phyloP scores from a whole-genome alignment of 2,113 vertebrate species.

The Enhydra lutris region DNA sequence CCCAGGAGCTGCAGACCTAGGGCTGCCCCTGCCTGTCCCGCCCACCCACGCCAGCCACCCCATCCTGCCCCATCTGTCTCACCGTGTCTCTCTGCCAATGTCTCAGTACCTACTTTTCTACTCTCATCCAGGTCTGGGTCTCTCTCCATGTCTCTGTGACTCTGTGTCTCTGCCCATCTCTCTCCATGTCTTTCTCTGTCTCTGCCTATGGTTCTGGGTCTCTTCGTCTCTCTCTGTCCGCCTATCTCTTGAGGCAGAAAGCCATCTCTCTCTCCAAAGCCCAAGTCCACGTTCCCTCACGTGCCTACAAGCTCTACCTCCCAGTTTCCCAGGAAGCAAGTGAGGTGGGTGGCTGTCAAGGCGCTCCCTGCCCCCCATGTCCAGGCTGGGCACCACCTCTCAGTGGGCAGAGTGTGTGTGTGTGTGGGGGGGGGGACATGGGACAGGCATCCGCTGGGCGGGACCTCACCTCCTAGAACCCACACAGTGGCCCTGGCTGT shows the following conservation, averaged over 20 bases:
- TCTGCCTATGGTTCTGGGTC: not conserved
- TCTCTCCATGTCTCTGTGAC: not conserved
- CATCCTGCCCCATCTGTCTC: not conserved
- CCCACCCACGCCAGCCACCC: not conserved
- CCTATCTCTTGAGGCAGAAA: not conserved
- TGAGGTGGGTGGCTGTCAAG: accelerated
- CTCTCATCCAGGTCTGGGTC: not conserved
- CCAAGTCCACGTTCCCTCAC: not conserved
- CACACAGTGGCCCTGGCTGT: not conserved
- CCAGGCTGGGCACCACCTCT: not conserved
- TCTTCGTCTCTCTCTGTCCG: not conserved
- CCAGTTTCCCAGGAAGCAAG: not conserved
- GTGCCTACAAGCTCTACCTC: not conserved
- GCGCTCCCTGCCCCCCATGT: not conserved
- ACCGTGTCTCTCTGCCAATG: not conserved
- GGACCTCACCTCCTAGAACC: not conserved
- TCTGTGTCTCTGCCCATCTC: not conserved
- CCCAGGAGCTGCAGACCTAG: not conserved
- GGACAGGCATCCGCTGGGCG: not conserved
- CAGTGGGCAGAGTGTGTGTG: not conserved
- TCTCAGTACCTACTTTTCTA: not conserved
- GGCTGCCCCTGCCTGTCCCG: too few relatives aligned
- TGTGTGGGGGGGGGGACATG: accelerated
- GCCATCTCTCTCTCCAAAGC: not conserved
- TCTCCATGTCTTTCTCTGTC: not conserved